These are phyloP conservation scores for Drosophila mayri DNA, from an alignment of 1,140 invertebrate species.

Conservation along the genomic window DNA sequence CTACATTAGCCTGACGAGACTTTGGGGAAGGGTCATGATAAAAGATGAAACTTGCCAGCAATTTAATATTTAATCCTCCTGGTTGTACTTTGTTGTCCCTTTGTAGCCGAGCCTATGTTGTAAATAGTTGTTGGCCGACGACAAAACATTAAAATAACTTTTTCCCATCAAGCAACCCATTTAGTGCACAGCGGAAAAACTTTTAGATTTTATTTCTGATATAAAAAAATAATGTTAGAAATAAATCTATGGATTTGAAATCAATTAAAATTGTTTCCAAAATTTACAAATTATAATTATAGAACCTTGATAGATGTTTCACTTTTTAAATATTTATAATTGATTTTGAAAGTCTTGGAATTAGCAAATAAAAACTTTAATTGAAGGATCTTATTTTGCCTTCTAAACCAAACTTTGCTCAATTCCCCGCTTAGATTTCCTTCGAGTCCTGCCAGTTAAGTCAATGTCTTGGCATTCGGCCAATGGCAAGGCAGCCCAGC, in stretches of 20 bases:
- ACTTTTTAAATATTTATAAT: background rate
- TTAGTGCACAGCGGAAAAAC: slow-evolving; percentile 3
- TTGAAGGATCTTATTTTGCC: background rate
- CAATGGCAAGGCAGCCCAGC: slow-evolving; percentile 37
- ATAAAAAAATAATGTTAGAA: too few species aligned
- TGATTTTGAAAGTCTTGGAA: background rate
- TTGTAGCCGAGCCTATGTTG: slow-evolving; percentile 6
- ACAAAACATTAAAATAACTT: slow-evolving; percentile 19
- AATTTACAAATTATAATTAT: background rate
- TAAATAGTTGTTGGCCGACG: background rate
- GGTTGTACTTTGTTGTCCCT: slow-evolving; percentile 4
- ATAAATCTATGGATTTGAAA: background rate
- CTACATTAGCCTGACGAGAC: slow-evolving; percentile 28
- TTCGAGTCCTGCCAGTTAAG: slow-evolving; percentile 16
- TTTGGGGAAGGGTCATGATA: slow-evolving; percentile 29
- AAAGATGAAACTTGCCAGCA: slow-evolving; percentile 26
- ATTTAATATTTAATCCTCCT: slow-evolving; percentile 36
- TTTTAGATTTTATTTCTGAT: too few species aligned
- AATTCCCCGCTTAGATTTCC: background rate
- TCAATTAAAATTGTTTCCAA: background rate
- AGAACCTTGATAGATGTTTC: background rate
- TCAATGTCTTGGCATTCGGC: slow-evolving; percentile 47
- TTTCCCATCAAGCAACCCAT: slow-evolving; percentile 4
- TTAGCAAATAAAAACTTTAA: background rate
- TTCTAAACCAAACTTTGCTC: background rate